Evolutionary conservation across 2,797 vertebrate species (phyloP), one percentile per base, ranked within the genome.

Genomic region (Atherinosoma microstoma): DNA sequence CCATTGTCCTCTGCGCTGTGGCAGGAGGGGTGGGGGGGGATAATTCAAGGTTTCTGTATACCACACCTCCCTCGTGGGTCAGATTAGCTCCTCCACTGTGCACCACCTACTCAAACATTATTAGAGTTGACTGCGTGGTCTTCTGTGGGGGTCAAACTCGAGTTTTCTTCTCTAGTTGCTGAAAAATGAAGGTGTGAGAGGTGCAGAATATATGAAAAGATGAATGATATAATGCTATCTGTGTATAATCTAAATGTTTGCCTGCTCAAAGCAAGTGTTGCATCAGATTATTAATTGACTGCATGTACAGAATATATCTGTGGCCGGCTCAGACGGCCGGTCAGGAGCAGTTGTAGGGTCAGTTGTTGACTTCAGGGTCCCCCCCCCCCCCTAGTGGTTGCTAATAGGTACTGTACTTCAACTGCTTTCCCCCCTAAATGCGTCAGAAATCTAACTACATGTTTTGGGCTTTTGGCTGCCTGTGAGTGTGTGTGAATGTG

Each of bases 171-270:
- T 73, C 4, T 53, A 58, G 63, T 71, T 54, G 42, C 67, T 75
- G 64, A 60, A 73, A 61, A 74, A 62, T 54, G 12, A 42, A 57
- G 60, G 62, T 72, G 45, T 64, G 79, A 73, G 70, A 79, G 76
- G 63, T 75, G 75, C 73, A 73, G 61, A 82, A 60, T 76, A 65
- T 87, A 78, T 84, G 53, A n/a, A 75, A 69, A 76, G 45, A 78
- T 60, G 65, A 83, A 79, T 76, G 80, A 87, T 90, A 82, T 88
- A 88, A 74, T 84, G 85, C 89, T 91, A 85, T 92, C 80, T 88
- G 82, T 91, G 87, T 89, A 86, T 94, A 89, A 91, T 93, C 88
- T 91, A 85, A 83, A 88, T 92, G 88, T 92, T 71, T 90, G 87
- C 91, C 82, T 92, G 90, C 81, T 90, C 88, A 49, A 84, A 64